phyloP scores from a whole-genome alignment of 92 coral and sea anemone species.

The Phenganax stokvisi region DNA sequence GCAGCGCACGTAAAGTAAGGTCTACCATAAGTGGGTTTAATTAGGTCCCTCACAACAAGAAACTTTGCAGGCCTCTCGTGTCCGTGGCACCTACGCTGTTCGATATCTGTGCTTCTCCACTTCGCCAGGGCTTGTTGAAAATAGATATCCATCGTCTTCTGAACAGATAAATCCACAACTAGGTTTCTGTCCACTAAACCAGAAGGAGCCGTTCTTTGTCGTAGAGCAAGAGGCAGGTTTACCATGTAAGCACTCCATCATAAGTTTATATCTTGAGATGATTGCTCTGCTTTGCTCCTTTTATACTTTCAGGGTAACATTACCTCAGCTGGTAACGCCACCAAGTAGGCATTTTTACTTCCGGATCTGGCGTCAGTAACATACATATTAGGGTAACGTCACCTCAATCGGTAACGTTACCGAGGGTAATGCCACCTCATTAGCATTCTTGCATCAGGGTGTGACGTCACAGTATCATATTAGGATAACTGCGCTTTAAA shows the following conservation, averaged over 20 bases:
- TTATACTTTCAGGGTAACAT: too few species aligned
- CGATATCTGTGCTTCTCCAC: background rate
- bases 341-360: too few species aligned
- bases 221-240: conserved; percentile 15
- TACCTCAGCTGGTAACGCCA: too few species aligned
- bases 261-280: too few species aligned
- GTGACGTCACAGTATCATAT: too few species aligned
- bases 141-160: background rate
- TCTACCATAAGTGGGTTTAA: conserved; percentile 10
- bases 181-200: conserved; percentile 22
- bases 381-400: too few species aligned
- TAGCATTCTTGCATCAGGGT: too few species aligned
- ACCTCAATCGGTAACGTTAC: too few species aligned
- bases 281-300: too few species aligned
- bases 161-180: conserved; percentile 9
- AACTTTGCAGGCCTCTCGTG: conserved; percentile 9
- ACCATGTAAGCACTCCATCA: conserved; percentile 14
- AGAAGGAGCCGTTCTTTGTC: conserved; percentile 5
- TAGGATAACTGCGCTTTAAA: too few species aligned
- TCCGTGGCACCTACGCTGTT: background rate
- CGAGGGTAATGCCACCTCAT: too few species aligned
- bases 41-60: background rate
- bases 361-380: too few species aligned
- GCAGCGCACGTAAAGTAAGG: conserved; percentile 3
- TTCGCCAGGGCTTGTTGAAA: background rate